A percentile compares a stretch with the other conserved stretches of the same genome.
phyloP scores from a whole-genome alignment of 2,888 invertebrate genomes.

The Ochropacha duplaris region DNA sequence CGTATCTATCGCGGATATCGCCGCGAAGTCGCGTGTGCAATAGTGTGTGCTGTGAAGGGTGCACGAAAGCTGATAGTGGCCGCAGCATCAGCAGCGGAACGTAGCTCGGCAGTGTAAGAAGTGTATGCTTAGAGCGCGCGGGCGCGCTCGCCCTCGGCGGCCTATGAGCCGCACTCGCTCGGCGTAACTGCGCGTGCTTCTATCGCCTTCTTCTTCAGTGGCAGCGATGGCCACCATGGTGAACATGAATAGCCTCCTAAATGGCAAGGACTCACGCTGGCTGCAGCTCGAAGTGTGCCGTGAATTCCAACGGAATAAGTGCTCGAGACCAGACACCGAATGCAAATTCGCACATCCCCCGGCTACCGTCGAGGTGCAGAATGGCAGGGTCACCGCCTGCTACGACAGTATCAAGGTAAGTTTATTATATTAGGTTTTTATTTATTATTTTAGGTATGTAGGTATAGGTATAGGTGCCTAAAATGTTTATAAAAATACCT shows the following conservation, averaged over 20 bases:
- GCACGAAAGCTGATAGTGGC: conserved; percentile 50
- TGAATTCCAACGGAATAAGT: conserved; percentile 99
- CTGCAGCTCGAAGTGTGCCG: conserved; percentile 99
- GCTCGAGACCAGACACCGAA: conserved; percentile 99
- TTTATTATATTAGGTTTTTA: conserved; percentile 16
- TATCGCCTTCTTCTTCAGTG: conserved; percentile 58
- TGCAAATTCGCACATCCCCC: conserved; percentile 99
- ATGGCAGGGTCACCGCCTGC: conserved; percentile 99
- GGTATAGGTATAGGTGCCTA: too few species aligned
- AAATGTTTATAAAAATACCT: too few species aligned
- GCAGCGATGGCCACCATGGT: conserved; percentile 92
- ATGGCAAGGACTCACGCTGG: conserved; percentile 99
- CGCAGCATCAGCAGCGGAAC: conserved; percentile 34
- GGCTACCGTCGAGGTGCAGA: conserved; percentile 99
- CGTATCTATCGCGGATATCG: conserved; percentile 48
- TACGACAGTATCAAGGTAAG: conserved; percentile 99
- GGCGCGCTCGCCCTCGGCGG: conserved; percentile 70
- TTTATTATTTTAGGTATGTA: too few species aligned
- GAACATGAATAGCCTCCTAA: conserved; percentile 97
- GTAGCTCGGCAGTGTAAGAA: conserved; percentile 52
- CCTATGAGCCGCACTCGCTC: conserved; percentile 79
- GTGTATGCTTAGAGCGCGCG: conserved; percentile 73
- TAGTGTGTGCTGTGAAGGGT: conserved; percentile 66
- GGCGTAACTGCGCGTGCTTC: conserved; percentile 72
- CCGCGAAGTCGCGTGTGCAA: conserved; percentile 59